Base-by-base conservation (phyloP, 2,797 vertebrate species). In the Leuciscus waleckii region DNA sequence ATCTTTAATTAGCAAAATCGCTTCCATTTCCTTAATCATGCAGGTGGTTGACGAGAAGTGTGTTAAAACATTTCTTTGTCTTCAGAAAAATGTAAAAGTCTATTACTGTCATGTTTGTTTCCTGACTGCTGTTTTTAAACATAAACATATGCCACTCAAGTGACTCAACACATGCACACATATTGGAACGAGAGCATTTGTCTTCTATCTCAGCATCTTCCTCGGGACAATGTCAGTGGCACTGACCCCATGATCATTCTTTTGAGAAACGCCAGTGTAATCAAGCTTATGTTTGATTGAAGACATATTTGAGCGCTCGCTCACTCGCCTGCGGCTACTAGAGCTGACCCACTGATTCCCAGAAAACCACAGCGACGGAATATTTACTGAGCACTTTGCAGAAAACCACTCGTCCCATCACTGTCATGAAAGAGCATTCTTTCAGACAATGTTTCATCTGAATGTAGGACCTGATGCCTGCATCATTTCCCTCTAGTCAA, bases 341-440 rank as follows among this genome's bases (percentile, higher is more conserved):
- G 82, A 83, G 81, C 87, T 82, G 85, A 87, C 83, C 85, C 39
- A 5, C 21, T 84, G 84, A 79, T 75, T 82, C 81, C 69, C 35
- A 58, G 87, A 63, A 83, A 49, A 51, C 37, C 54, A 35, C 32
- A 79, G 69, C 43, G 14, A n/a, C 10, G 87, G 76, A 85, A 88
- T 88, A 86, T 90, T 90, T 88, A 87, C 81, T 11, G 54, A 80
- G 43, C 13, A 23, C 35, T 86, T 84, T 35, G 79, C 67, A 7
- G 70, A 78, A 83, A 58, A 68, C 65, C 39, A 35, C 17, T 63
- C 9, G 23, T n/a, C 71, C 63, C 54, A 35, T 78, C 32, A 69
- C 21, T 58, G 29, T 39, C 65, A 83, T 29, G 37, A 21, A 84
- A 37, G 19, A n/a, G 3, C 73, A 35, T 79, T 49, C 16, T 63